Conservation (phyloP, 2,113 vertebrate species). For the Ursus arctos region DNA sequence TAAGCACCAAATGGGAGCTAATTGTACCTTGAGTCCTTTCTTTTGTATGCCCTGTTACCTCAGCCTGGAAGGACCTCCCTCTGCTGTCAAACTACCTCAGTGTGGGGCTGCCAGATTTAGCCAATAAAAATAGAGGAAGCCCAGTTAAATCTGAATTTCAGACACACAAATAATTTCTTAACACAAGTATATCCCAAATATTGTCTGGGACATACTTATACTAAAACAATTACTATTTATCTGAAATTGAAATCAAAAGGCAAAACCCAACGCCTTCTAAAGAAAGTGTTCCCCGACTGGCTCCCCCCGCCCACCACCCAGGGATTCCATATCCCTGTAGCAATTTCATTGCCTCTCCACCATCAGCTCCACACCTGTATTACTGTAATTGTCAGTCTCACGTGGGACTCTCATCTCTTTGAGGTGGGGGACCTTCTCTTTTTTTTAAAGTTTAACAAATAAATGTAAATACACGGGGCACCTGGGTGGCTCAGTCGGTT, state of each 20-base stretch:
- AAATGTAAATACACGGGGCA: not conserved
- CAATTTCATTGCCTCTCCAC: no score
- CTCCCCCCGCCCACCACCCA: accelerated
- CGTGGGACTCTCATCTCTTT: not conserved
- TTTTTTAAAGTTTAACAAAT: not conserved
- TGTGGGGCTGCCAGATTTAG: not conserved
- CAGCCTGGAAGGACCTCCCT: not conserved
- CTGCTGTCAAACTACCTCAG: not conserved
- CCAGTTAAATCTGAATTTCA: not conserved
- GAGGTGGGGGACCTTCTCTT: not conserved
- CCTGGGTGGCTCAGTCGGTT: no score
- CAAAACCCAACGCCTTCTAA: not conserved
- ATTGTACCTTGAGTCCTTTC: not conserved
- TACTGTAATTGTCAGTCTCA: not conserved
- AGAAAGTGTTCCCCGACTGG: not conserved
- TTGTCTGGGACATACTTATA: not conserved
- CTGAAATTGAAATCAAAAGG: not conserved
- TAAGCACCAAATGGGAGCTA: not conserved
- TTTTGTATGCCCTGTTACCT: not conserved
- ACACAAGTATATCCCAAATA: not conserved
- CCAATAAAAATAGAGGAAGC: not conserved
- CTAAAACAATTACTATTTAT: not conserved
- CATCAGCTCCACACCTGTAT: not conserved
- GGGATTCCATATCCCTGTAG: not conserved
- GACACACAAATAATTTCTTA: not conserved